These are phyloP conservation scores for Crambe crambe DNA, from an alignment of 37 sponge, comb jelly and placozoan genomes.

Conservation along the genomic window DNA sequence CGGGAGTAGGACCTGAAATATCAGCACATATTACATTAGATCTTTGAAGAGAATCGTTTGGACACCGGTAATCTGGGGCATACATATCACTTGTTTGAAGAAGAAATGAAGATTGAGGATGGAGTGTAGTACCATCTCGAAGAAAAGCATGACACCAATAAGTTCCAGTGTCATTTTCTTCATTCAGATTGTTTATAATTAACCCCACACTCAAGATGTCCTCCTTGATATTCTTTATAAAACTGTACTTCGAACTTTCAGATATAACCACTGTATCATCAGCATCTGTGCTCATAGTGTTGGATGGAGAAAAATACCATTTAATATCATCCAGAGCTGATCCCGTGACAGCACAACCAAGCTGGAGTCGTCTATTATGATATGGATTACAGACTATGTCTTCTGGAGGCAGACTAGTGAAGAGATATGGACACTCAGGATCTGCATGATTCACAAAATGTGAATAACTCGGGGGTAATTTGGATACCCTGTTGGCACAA, in stretches of 20 bases:
- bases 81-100: background rate
- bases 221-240: background rate
- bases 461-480: too few relatives aligned
- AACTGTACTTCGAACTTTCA: background rate
- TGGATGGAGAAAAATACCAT: slow-evolving; percentile 25
- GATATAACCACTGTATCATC: background rate
- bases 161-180: background rate
- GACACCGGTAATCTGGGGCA: background rate
- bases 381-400: slow-evolving; percentile 34
- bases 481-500: too few relatives aligned
- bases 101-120: background rate
- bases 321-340: background rate
- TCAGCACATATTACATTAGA: background rate
- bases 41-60: background rate
- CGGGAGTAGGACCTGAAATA: background rate
- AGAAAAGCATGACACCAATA: slow-evolving; percentile 7
- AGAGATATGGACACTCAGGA: background rate
- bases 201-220: background rate
- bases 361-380: background rate
- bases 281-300: background rate
- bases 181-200: background rate
- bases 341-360: slow-evolving; percentile 6
- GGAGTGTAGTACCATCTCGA: background rate
- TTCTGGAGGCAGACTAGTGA: slow-evolving; percentile 26
- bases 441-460: too few relatives aligned